Conservation (phyloP, 2,888 invertebrate genomes). For the Diarsia mendica region DNA sequence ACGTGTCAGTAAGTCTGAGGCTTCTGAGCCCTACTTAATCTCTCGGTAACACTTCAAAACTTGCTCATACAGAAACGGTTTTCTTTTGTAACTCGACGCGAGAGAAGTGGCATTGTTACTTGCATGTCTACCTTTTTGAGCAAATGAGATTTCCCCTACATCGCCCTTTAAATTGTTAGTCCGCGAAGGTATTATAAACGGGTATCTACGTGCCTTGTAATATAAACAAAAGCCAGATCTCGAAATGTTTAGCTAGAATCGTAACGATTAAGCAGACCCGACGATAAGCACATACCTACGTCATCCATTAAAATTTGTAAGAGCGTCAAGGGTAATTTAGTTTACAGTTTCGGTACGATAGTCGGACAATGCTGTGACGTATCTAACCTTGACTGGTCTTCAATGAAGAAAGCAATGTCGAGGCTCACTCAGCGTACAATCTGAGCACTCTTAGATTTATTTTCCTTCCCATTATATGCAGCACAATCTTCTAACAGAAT, state of each 20-base stretch:
- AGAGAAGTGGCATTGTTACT: conserved; percentile 54
- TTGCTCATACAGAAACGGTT: conserved; percentile 56
- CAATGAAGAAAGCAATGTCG: conserved; percentile 61
- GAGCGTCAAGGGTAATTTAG: conserved; percentile 63
- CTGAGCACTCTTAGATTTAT: conserved; percentile 6
- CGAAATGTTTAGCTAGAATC: conserved; percentile 43
- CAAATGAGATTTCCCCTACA: conserved; percentile 56
- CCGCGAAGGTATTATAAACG: conserved; percentile 38
- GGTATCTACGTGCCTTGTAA: conserved; percentile 46
- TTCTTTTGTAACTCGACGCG: conserved; percentile 57
- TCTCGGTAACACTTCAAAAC: conserved; percentile 53
- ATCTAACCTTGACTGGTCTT: conserved; percentile 58
- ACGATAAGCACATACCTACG: conserved; percentile 56
- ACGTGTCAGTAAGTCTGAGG: conserved; percentile 62
- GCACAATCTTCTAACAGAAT: conserved; percentile 13
- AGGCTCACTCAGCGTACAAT: conserved; percentile 26
- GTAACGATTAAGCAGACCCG: conserved; percentile 51
- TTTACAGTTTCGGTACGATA: conserved; percentile 61
- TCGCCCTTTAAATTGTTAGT: conserved; percentile 46
- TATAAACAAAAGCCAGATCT: conserved; percentile 29
- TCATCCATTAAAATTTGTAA: conserved; percentile 61
- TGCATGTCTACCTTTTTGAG: conserved; percentile 56
- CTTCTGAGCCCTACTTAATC: conserved; percentile 68
- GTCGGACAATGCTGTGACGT: conserved; percentile 63
- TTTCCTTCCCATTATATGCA: conserved; percentile 16